Evolutionary conservation across 2,888 invertebrate species (phyloP).

Genomic region (Cacoxenus indagator): DNA sequence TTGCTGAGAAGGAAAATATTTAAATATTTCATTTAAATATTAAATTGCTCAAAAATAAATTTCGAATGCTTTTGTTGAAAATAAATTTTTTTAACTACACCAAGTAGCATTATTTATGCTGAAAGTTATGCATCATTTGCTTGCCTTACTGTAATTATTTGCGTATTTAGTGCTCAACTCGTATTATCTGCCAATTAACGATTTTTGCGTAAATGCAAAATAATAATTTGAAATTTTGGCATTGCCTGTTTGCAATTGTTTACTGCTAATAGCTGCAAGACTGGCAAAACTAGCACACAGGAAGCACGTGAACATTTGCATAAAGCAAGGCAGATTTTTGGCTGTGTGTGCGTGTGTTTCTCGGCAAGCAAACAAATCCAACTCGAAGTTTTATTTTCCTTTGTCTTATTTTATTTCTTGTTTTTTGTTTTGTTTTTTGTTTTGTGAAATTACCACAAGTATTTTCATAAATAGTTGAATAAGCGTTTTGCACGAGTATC

Average conservation of each 20-base stretch:
- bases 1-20: too few species aligned
- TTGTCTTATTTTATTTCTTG: too few species aligned
- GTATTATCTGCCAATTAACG: constrained; percentile 34
- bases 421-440: too few species aligned
- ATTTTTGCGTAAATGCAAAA: constrained; percentile 32
- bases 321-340: background rate
- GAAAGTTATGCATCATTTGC: background rate
- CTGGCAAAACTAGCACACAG: background rate
- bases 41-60: too few species aligned
- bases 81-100: too few species aligned
- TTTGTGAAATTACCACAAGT: constrained; percentile 50
- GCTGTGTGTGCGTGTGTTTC: too few species aligned
- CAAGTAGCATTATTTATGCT: background rate
- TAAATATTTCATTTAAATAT: too few species aligned
- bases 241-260: constrained; percentile 18
- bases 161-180: background rate
- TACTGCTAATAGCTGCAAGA: constrained; percentile 8
- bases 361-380: too few species aligned
- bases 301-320: background rate
- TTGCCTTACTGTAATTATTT: background rate
- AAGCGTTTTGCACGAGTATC: constrained; percentile 36
- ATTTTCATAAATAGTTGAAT: constrained; percentile 60
- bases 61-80: too few species aligned
- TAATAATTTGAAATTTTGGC: constrained; percentile 30
- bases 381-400: too few species aligned